Percentiles rank a stretch among this genome's conserved stretches.
Conservation (phyloP, 2,888 invertebrate species). For the Bellardia pandia region DNA sequence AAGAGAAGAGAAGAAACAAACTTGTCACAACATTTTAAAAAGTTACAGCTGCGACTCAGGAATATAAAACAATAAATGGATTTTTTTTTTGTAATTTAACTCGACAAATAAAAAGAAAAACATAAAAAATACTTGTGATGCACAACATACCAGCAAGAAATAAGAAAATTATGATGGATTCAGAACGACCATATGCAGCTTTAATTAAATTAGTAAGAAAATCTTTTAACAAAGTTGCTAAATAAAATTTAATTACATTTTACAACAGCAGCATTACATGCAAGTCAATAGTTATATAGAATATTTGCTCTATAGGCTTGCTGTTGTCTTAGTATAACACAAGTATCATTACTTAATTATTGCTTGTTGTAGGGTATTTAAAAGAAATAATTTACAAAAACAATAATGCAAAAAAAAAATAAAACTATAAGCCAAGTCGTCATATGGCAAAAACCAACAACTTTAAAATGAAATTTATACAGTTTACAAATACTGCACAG, state of each 20-base stretch:
- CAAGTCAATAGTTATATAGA: too few relatives aligned
- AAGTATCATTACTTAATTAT: not conserved
- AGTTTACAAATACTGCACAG: slow-evolving; percentile 45
- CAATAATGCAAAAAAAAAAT: slow-evolving; percentile 40
- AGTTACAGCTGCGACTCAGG: slow-evolving; percentile 68
- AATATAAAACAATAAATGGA: slow-evolving; percentile 53
- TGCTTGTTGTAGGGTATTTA: slow-evolving; percentile 17
- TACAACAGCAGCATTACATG: too few relatives aligned
- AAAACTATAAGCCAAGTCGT: slow-evolving; percentile 62
- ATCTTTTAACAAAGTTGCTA: not conserved
- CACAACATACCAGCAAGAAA: not conserved
- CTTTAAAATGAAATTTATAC: slow-evolving; percentile 65
- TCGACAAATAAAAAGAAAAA: slow-evolving; percentile 24
- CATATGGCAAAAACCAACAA: slow-evolving; percentile 66
- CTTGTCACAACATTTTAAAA: slow-evolving; percentile 75
- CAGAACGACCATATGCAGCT: slow-evolving; percentile 49
- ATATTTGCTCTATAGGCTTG: too few relatives aligned
- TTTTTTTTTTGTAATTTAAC: slow-evolving; percentile 14
- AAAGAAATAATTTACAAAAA: slow-evolving; percentile 4
- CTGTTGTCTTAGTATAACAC: too few relatives aligned
- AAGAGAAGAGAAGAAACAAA: slow-evolving; percentile 74
- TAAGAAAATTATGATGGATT: slow-evolving; percentile 26
- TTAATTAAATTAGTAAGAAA: slow-evolving; percentile 43
- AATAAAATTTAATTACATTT: not conserved
- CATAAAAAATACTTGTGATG: slow-evolving; percentile 21